Evolutionary conservation across 1,140 invertebrate species (phyloP).

Genomic region (Trialeurodes vaporariorum): DNA sequence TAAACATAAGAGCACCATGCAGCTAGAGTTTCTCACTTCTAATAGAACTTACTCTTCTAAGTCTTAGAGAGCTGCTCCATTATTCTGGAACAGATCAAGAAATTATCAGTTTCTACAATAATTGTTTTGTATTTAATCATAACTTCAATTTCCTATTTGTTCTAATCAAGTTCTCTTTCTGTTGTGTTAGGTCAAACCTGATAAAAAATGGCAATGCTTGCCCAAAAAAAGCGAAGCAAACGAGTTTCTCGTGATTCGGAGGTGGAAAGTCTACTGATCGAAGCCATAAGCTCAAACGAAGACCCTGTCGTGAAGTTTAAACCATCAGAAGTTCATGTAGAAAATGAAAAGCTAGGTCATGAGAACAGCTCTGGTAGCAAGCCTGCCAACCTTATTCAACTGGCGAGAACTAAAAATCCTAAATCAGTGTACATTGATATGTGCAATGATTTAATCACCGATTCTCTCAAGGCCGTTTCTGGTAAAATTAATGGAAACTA

Average conservation of each 20-base stretch:
- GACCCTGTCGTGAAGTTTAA: not conserved
- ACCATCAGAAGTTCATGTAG: not conserved
- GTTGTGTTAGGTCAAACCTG: no score
- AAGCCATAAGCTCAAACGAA: not conserved
- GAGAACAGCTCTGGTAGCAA: no score
- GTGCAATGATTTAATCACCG: not conserved
- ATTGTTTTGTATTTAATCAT: no score
- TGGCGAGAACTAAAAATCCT: not conserved
- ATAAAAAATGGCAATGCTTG: not conserved
- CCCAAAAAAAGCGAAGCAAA: not conserved
- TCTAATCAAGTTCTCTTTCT: no score
- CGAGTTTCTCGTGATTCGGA: not conserved
- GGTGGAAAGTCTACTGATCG: not conserved
- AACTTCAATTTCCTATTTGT: no score
- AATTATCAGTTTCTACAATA: no score
- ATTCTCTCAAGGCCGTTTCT: not conserved
- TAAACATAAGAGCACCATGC: no score
- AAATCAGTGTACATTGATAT: not conserved
- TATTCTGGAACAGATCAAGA: no score
- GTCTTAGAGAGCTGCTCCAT: no score
- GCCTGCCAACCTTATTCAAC: not conserved
- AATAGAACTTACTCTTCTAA: no score
- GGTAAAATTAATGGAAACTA: not conserved
- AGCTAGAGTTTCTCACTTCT: no score
- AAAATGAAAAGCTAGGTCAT: no score